Evolutionary conservation across 2,797 vertebrate genomes (phyloP), one percentile per base, ranked within the genome.

Genomic region (Craterocephalus amniculus): DNA sequence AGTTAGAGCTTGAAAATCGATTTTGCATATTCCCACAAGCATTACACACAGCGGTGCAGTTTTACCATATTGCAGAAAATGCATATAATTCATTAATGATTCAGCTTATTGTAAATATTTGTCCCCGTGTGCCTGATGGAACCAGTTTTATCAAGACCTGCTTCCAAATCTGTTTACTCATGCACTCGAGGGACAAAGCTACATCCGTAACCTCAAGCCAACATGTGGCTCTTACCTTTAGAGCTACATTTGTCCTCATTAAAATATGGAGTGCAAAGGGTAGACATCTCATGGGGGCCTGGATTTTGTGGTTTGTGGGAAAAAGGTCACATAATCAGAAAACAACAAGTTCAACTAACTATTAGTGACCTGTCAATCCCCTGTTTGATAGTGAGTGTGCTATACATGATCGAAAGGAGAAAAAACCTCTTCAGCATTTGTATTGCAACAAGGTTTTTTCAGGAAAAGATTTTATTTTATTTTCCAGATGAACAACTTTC

Each of bases 181-280:
- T 20, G 1, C 63, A 58, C 74, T 40, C 16, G 1, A 80, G 56
- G 64, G 59, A 60, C 70, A 78, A 51, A 67, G 72, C 54, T 16
- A 26, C 57, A 60, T 81, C 61, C 66, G 31, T 73, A 45, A 75
- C 70, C 61, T 70, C 52, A 66, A 67, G 63, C 65, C 72, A 73
- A 87, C 83, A 83, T 83, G 60, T 70, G 63, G 62, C 78, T 78
- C 49, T 72, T 64, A 76, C 71, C 38, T 79, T 87, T 86, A 83
- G 7, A 81, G 78, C 61, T 75, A 72, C 83, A 79, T 32, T 35
- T 80, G 83, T 84, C 68, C 79, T 88, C 83, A 83, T 91, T 87
- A 89, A 89, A 89, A 81, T 61, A 6, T 26, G 63, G 63, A 69
- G 84, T 70, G 74, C 79, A 87, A 83, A 80, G 78, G 58, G 61